Percentiles rank a stretch among this genome's conserved stretches.
Conservation (phyloP, 2,888 invertebrate genomes). For the Anoncus sp. region DNA sequence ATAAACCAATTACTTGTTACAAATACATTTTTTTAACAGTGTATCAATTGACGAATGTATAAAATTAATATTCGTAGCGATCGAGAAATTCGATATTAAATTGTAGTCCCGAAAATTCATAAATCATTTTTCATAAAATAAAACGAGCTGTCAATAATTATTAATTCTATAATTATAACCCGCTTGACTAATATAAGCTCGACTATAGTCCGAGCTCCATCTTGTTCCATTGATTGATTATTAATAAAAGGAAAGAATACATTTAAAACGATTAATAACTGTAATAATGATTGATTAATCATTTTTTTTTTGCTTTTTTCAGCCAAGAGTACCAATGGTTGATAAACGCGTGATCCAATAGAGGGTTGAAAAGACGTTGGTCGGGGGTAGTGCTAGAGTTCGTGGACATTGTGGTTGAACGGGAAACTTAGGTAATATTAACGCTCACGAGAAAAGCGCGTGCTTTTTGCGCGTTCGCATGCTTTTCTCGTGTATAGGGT, state of each 20-base stretch:
- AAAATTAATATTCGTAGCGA: too few relatives aligned
- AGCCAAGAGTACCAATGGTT: slow-evolving; percentile 4
- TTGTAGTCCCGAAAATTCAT: too few relatives aligned
- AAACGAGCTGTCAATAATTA: not conserved
- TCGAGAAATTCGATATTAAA: too few relatives aligned
- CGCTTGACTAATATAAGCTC: too few relatives aligned
- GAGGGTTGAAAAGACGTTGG: slow-evolving; percentile 10
- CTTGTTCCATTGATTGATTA: too few relatives aligned
- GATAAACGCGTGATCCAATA: slow-evolving; percentile 5
- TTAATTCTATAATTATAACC: not conserved
- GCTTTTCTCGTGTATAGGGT: slow-evolving; percentile 16
- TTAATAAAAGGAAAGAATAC: too few relatives aligned
- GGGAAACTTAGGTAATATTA: slow-evolving; percentile 42
- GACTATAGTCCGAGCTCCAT: too few relatives aligned
- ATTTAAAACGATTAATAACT: not conserved
- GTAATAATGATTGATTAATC: too few relatives aligned
- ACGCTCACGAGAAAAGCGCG: slow-evolving; percentile 31
- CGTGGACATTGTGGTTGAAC: slow-evolving; percentile 32
- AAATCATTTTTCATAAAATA: not conserved
- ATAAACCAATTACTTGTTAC: too few relatives aligned
- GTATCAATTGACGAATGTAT: too few relatives aligned
- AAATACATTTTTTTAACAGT: too few relatives aligned
- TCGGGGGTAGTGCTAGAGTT: not conserved
- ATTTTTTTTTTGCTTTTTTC: not conserved
- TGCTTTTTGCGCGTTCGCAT: slow-evolving; percentile 41